Evolutionary conservation across 2,113 vertebrate genomes (phyloP), one percentile per base, ranked within the genome.

Genomic region (Odocoileus virginianus): DNA sequence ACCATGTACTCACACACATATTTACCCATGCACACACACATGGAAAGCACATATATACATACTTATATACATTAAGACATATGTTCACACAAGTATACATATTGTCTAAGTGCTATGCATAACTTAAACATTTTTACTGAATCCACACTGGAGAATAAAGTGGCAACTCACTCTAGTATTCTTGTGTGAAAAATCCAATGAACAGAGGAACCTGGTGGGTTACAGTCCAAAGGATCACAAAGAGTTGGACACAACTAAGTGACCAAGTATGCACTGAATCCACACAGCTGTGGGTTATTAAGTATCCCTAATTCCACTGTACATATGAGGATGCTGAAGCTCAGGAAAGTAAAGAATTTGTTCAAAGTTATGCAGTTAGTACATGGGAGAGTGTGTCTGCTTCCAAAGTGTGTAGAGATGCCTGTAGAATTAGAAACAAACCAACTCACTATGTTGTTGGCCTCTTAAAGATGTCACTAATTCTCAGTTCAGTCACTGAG

Each of bases 391-490:
- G 2, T 64, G 15, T 36, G 10, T n/a, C 50, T 60, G 25, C 89
- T 81, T 89, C 16, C 12, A 16, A 88, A 91, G 25, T 86, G 27
- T 92, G 13, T 67, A 57, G 1, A 58, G 7, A 11, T 82, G 16
- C 79, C 74, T 40, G 19, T 43, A 89, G 82, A 93, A 92, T 87
- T 84, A 84, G 57, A 87, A 95, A 92, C 16, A 89, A 92, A 87
- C n/a, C 36, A 96, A 85, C 6, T 58, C 7, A 40, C 21, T 79
- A 9, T 83, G 33, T 19, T 25, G 82, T 36, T 30, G 67, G 85
- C 17, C 23, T 88, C 36, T 94, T 91, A 91, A 79, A 12, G n/a
- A 95, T 91, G 79, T 54, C 43, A 76, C 52, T 96, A 92, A 95
- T 89, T 64, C 78, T 84, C 5, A 40, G 19, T 74, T 74, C 36